Conservation (phyloP, 1,140 invertebrate species). For the Alviniconcha marisindica region DNA sequence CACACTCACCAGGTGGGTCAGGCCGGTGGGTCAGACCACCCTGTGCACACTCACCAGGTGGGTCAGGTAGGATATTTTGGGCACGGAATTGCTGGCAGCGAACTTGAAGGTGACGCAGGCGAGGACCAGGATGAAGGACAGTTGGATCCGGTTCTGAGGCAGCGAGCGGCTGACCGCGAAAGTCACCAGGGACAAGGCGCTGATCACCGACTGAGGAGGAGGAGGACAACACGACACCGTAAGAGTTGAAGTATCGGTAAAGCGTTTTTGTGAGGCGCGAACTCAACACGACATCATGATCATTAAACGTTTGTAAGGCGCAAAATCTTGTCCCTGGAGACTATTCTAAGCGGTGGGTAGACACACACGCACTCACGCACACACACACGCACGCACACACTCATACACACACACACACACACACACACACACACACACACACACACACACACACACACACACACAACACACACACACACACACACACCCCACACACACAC, state of each 20-base stretch:
- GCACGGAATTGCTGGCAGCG: constrained; percentile 67
- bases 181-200: constrained; percentile 64
- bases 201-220: constrained; percentile 67
- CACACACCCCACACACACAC: too few relatives aligned
- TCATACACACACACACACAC: background rate
- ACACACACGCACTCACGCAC: constrained; percentile 14
- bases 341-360: background rate
- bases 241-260: too few relatives aligned
- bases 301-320: too few relatives aligned
- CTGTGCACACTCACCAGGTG: constrained; percentile 67
- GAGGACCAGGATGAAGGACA: constrained; percentile 69
- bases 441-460: too few relatives aligned
- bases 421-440: too few relatives aligned
- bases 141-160: constrained; percentile 65
- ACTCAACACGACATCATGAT: too few relatives aligned
- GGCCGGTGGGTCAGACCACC: too few relatives aligned
- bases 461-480: too few relatives aligned
- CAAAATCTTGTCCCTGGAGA: too few relatives aligned
- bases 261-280: too few relatives aligned
- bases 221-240: background rate
- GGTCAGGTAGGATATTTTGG: constrained; percentile 71
- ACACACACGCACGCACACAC: constrained; percentile 11
- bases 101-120: constrained; percentile 69
- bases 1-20: too few relatives aligned
- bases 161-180: constrained; percentile 60